A percentile compares a stretch with the other conserved stretches of the same genome.
Conservation (phyloP, 2,888 invertebrate genomes). For the Smittia aterrima region DNA sequence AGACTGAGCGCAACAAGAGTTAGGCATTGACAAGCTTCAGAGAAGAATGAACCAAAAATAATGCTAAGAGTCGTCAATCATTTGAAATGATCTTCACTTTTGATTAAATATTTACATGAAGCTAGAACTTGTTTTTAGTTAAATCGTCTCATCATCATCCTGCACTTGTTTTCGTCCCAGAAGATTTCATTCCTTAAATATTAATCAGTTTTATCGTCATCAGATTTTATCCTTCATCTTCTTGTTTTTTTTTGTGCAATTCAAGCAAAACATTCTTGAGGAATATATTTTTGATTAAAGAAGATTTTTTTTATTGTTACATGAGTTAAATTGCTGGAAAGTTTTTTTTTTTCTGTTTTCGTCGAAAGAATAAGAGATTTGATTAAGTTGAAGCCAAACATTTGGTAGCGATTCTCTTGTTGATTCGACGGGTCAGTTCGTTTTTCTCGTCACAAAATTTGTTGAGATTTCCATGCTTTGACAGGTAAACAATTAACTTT, state of each 20-base stretch:
- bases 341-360: neutral
- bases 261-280: neutral
- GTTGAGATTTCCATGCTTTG: no score
- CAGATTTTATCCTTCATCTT: neutral
- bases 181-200: neutral
- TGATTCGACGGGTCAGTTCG: no score
- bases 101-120: constrained; percentile 8
- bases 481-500: no score
- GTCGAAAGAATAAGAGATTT: neutral
- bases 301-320: neutral
- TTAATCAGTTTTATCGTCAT: constrained; percentile 7
- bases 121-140: no score
- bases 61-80: neutral
- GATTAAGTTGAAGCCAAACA: no score
- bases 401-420: no score
- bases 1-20: neutral
- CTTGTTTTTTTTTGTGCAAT: neutral
- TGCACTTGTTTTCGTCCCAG: neutral
- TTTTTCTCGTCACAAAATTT: no score
- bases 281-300: neutral
- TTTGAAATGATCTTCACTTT: neutral
- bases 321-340: neutral
- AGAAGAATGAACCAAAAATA: neutral
- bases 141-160: neutral
- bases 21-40: neutral